Conservation (phyloP, 2,113 vertebrate genomes). For the Urocolius indicus region DNA sequence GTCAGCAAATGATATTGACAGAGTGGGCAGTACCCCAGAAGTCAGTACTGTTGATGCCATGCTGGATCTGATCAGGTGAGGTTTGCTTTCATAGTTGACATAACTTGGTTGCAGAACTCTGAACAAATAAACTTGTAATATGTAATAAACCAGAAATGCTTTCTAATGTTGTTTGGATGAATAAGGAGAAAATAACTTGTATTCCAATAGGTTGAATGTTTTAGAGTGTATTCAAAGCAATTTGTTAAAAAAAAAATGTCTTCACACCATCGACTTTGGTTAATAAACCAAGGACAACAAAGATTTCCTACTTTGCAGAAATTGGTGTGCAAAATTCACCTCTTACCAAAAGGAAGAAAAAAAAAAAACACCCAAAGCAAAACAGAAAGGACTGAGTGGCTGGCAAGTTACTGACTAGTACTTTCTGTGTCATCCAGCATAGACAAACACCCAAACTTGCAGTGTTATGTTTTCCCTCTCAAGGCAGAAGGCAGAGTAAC, state of each 20-base stretch:
- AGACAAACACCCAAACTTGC: background rate
- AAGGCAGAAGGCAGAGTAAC: background rate
- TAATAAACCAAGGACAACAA: background rate
- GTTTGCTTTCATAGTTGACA: background rate
- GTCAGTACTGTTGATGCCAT: constrained; percentile 93
- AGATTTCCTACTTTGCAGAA: background rate
- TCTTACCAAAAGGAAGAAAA: background rate
- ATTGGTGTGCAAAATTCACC: background rate
- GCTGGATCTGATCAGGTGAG: constrained; percentile 93
- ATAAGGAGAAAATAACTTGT: background rate
- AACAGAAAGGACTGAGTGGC: background rate
- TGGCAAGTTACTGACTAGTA: background rate
- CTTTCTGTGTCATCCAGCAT: background rate
- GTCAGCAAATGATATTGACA: constrained; percentile 84
- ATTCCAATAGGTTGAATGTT: background rate
- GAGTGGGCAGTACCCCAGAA: constrained; percentile 88
- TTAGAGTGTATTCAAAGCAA: background rate
- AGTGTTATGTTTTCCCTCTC: background rate
- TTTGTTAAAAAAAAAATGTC: background rate
- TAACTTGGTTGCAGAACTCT: background rate
- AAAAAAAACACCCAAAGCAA: no score
- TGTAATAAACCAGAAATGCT: background rate
- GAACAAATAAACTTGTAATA: background rate
- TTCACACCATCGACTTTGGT: background rate
- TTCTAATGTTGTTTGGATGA: background rate